Percentiles rank a stretch among this genome's conserved stretches.
Conservation (phyloP, 2,113 vertebrate species). For the Rynchops niger region DNA sequence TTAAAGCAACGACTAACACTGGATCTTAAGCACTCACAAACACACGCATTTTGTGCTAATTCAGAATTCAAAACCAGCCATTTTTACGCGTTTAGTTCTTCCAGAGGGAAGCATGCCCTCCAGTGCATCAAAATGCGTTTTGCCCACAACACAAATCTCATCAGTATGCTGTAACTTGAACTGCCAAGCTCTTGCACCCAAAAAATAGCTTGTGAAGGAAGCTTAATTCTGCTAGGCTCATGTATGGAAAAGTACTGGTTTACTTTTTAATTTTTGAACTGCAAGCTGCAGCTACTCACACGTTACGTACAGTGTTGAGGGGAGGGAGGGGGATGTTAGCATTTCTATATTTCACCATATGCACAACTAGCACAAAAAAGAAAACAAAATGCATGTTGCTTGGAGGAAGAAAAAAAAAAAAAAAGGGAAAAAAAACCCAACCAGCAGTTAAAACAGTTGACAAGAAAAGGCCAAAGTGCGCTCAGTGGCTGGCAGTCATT, state of each 20-base stretch:
- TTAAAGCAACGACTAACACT: neutral
- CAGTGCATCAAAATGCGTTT: constrained; percentile 40
- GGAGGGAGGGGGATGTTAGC: neutral
- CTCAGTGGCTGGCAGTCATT: constrained; percentile 81
- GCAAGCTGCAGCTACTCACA: neutral
- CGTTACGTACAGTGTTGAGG: accelerated
- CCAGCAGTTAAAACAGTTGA: constrained; percentile 76
- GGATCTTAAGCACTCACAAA: neutral
- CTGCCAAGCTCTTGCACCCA: constrained; percentile 45
- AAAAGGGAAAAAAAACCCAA: neutral
- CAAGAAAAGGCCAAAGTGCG: constrained; percentile 87
- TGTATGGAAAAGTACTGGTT: constrained; percentile 68
- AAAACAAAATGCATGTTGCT: constrained; percentile 31
- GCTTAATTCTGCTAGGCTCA: constrained; percentile 30
- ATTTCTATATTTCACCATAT: neutral
- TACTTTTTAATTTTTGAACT: constrained; percentile 50
- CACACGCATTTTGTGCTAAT: neutral
- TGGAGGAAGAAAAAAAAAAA: neutral
- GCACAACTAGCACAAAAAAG: neutral
- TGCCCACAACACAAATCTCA: constrained; percentile 53
- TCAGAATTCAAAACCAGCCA: neutral
- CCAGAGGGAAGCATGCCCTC: neutral
- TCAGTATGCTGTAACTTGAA: constrained; percentile 66
- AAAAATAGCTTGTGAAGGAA: constrained; percentile 38
- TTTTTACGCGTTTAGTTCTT: neutral